Conservation (phyloP, 2,888 invertebrate species). For the Papilio elwesi region DNA sequence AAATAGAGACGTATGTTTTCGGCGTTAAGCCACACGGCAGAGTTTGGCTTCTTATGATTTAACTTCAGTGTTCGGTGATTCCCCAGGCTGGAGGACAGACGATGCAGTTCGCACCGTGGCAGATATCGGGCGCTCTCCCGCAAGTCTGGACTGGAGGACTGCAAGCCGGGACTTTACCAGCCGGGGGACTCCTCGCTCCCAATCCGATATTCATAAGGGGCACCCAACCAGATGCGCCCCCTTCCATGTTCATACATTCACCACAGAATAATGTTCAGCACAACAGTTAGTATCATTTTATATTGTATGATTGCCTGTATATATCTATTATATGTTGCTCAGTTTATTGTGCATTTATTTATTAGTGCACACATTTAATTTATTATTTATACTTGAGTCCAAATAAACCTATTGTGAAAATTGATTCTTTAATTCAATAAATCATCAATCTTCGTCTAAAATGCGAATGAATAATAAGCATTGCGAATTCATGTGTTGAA, state of each 20-base stretch:
- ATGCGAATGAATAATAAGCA: not conserved
- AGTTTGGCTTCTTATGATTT: conserved; percentile 32
- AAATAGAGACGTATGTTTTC: not conserved
- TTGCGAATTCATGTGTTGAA: not conserved
- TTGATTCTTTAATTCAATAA: not conserved
- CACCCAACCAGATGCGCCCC: conserved; percentile 87
- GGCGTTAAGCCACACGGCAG: not conserved
- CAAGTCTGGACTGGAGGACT: conserved; percentile 91
- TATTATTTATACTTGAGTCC: no score
- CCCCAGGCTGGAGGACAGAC: conserved; percentile 85
- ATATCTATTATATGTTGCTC: not conserved
- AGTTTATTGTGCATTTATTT: no score
- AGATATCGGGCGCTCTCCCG: conserved; percentile 88
- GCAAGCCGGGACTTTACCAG: conserved; percentile 86
- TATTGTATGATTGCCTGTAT: not conserved
- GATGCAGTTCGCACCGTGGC: conserved; percentile 93
- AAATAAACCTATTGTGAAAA: no score
- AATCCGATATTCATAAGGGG: conserved; percentile 94
- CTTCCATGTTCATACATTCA: conserved; percentile 92
- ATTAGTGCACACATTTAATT: no score
- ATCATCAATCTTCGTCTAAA: not conserved
- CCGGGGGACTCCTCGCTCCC: conserved; percentile 86
- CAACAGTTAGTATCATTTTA: conserved; percentile 69
- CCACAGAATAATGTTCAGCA: conserved; percentile 84
- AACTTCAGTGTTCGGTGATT: conserved; percentile 42